These are phyloP conservation scores for Brenthis daphne DNA, from an alignment of 2,888 invertebrate species.

Conservation along the genomic window DNA sequence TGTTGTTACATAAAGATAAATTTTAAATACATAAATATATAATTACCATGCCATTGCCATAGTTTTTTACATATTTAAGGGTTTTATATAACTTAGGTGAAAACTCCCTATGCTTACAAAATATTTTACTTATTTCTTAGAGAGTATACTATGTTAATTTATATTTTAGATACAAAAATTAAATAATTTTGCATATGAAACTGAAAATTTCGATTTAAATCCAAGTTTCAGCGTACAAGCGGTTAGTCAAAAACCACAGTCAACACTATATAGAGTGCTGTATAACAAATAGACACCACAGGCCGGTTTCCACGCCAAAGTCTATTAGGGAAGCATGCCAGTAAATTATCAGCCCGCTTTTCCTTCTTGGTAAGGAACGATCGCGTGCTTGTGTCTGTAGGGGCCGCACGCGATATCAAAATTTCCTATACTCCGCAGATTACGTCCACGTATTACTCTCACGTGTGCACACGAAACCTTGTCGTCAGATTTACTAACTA, in stretches of 20 bases:
- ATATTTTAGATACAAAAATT: neutral
- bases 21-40: neutral
- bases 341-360: slow-evolving; percentile 65
- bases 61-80: too few relatives aligned
- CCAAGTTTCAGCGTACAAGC: slow-evolving; percentile 5
- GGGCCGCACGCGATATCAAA: slow-evolving; percentile 71
- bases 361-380: slow-evolving; percentile 55
- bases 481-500: slow-evolving; percentile 33
- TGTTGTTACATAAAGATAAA: neutral
- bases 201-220: neutral
- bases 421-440: slow-evolving; percentile 69
- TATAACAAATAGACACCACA: slow-evolving; percentile 26
- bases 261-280: slow-evolving; percentile 6
- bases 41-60: neutral
- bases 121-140: too few relatives aligned
- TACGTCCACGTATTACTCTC: slow-evolving; percentile 47
- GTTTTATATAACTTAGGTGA: too few relatives aligned
- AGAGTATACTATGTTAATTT: too few relatives aligned
- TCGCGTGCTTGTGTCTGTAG: slow-evolving; percentile 68
- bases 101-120: too few relatives aligned
- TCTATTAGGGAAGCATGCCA: slow-evolving; percentile 51
- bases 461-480: slow-evolving; percentile 36
- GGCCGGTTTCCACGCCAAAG: slow-evolving; percentile 38
- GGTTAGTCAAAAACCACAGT: slow-evolving; percentile 21
- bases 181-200: neutral